These are phyloP conservation scores for Zaprionus gabonicus DNA, from an alignment of 1,140 invertebrate genomes.

Conservation along the genomic window DNA sequence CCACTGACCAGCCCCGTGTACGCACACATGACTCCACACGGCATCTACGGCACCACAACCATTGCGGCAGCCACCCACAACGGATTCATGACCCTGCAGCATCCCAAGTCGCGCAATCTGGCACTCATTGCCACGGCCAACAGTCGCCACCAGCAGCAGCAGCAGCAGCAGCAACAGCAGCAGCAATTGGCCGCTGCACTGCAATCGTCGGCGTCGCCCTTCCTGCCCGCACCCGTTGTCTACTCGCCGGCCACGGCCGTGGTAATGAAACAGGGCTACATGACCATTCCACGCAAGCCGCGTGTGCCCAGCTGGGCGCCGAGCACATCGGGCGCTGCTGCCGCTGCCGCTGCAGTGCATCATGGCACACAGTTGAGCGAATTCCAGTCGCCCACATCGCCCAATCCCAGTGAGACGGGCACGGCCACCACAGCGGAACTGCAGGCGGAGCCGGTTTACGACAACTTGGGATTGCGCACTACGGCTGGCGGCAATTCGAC, in stretches of 20 bases:
- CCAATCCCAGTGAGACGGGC: conserved; percentile 85
- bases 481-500: conserved; percentile 94
- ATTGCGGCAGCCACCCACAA: conserved; percentile 69
- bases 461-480: conserved; percentile 92
- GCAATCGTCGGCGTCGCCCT: conserved; percentile 87
- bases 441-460: conserved; percentile 90
- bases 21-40: conserved; percentile 80
- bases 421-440: conserved; percentile 85
- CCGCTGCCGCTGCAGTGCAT: conserved; percentile 21
- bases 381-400: conserved; percentile 84
- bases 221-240: conserved; percentile 85
- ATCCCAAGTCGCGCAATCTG: conserved; percentile 80
- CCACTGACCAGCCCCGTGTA: conserved; percentile 83
- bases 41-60: conserved; percentile 80
- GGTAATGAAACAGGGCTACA: conserved; percentile 91
- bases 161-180: conserved; percentile 84
- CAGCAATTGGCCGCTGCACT: conserved; percentile 51
- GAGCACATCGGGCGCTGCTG: conserved; percentile 85
- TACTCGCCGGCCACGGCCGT: conserved; percentile 85
- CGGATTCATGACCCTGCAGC: conserved; percentile 83
- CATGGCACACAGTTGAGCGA: conserved; percentile 81
- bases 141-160: conserved; percentile 84
- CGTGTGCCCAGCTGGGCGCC: conserved; percentile 93
- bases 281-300: conserved; percentile 93
- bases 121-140: conserved; percentile 84